Percentiles rank a stretch among this genome's conserved stretches.
phyloP scores from a whole-genome alignment of 2,797 vertebrate genomes.

The Aselliscus stoliczkanus region DNA sequence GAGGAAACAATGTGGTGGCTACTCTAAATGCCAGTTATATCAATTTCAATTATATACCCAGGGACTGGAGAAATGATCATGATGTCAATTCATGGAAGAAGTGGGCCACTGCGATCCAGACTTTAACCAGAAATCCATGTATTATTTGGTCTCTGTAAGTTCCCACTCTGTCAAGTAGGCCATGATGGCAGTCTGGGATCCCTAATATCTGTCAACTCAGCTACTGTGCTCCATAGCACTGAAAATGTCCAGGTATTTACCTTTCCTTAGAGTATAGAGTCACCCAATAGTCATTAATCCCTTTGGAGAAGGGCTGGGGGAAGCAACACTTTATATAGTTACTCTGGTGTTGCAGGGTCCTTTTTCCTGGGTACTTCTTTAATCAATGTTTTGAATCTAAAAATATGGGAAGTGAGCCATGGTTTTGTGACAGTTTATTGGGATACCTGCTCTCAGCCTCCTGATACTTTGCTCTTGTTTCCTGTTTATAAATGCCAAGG shows the following conservation, averaged over 20 bases:
- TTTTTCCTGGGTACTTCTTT: neutral
- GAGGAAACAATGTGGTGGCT: neutral
- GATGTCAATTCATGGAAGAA: neutral
- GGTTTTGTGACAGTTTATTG: neutral
- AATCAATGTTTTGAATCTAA: neutral
- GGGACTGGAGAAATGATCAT: neutral
- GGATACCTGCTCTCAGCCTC: neutral
- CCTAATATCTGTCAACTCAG: neutral
- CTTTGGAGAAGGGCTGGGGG: neutral
- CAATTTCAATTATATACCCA: neutral
- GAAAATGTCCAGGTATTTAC: neutral
- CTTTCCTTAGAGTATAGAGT: neutral
- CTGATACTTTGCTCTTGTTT: accelerated
- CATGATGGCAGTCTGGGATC: neutral
- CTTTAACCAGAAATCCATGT: neutral
- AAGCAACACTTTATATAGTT: neutral
- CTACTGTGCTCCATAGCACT: neutral
- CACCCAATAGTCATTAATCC: too few relatives aligned
- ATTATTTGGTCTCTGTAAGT: neutral
- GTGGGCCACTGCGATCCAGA: neutral
- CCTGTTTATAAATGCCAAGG: neutral
- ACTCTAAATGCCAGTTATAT: too few relatives aligned
- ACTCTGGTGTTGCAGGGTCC: neutral
- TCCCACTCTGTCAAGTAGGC: too few relatives aligned
- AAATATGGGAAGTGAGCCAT: neutral